Percentiles rank a stretch among this genome's conserved stretches.
These are phyloP conservation scores for Zaprionus davidi DNA, from an alignment of 1,140 invertebrate genomes.

Conservation along the genomic window DNA sequence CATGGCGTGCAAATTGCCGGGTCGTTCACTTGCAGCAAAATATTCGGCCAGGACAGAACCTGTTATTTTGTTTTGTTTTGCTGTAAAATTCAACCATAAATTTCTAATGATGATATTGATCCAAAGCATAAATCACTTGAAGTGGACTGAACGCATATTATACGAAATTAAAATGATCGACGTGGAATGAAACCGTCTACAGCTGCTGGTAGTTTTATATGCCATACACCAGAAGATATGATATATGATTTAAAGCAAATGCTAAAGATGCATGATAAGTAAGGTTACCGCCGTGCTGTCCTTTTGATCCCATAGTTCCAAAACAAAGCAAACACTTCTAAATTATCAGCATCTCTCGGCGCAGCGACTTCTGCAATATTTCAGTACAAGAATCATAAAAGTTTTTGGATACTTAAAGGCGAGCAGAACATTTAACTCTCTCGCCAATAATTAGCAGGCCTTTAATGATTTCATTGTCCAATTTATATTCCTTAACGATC, in stretches of 20 bases:
- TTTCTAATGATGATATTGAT: slow-evolving; percentile 65
- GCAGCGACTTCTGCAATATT: background rate
- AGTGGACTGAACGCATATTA: slow-evolving; percentile 41
- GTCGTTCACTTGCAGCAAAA: slow-evolving; percentile 35
- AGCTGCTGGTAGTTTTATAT: slow-evolving; percentile 13
- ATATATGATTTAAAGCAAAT: background rate
- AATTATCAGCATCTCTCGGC: background rate
- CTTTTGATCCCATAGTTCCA: background rate
- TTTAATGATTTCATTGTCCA: slow-evolving; percentile 84
- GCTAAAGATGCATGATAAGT: background rate
- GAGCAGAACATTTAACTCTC: slow-evolving; percentile 55
- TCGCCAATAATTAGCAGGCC: slow-evolving; percentile 67
- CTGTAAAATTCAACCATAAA: slow-evolving; percentile 61
- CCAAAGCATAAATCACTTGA: slow-evolving; percentile 46
- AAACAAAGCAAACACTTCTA: background rate
- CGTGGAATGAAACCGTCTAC: slow-evolving; percentile 33
- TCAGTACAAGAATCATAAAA: slow-evolving; percentile 21
- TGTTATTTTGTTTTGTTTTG: slow-evolving; percentile 47
- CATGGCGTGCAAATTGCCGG: slow-evolving; percentile 28
- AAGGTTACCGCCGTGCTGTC: background rate
- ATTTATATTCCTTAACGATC: slow-evolving; percentile 79
- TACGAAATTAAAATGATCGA: slow-evolving; percentile 54
- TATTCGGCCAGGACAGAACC: slow-evolving; percentile 38
- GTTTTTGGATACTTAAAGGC: slow-evolving; percentile 53
- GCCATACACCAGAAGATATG: background rate